These are phyloP conservation scores for Thereuonema tuberculata DNA, from an alignment of 1,140 invertebrate genomes.

Conservation along the genomic window DNA sequence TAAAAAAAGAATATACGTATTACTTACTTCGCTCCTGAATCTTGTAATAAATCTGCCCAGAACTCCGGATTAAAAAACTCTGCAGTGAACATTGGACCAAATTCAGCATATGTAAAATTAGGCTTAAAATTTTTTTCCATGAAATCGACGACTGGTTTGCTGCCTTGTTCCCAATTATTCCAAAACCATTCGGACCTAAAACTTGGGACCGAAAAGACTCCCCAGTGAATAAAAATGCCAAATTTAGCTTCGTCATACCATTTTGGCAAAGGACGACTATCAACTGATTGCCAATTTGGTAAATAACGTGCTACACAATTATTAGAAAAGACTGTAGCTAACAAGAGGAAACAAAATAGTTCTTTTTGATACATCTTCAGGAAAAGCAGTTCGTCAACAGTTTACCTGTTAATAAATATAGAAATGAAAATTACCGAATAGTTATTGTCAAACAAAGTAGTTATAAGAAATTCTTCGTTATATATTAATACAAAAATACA, in stretches of 20 bases:
- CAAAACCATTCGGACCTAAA: constrained; percentile 31
- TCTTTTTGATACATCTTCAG: too few relatives aligned
- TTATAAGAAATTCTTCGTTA: too few relatives aligned
- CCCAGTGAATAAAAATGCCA: constrained; percentile 42
- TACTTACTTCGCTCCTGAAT: constrained; percentile 62
- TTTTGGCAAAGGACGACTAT: constrained; percentile 32
- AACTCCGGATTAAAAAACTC: constrained; percentile 63
- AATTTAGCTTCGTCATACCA: constrained; percentile 40
- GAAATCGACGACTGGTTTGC: constrained; percentile 18
- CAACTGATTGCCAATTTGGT: constrained; percentile 34
- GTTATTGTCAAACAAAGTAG: too few relatives aligned
- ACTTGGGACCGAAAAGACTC: constrained; percentile 38
- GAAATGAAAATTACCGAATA: too few relatives aligned
- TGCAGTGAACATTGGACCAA: constrained; percentile 61
- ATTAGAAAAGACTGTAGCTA: too few relatives aligned
- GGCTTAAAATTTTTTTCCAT: constrained; percentile 63
- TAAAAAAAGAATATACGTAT: too few relatives aligned
- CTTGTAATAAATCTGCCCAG: constrained; percentile 58
- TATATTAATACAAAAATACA: too few relatives aligned
- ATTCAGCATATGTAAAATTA: constrained; percentile 73
- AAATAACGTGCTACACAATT: too few relatives aligned
- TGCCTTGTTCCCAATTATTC: constrained; percentile 21
- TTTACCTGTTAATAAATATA: too few relatives aligned
- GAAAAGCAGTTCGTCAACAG: too few relatives aligned
- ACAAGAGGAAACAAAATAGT: too few relatives aligned